These are phyloP conservation scores for Loriculus beryllinus DNA, from an alignment of 2,797 vertebrate species.

Conservation along the genomic window DNA sequence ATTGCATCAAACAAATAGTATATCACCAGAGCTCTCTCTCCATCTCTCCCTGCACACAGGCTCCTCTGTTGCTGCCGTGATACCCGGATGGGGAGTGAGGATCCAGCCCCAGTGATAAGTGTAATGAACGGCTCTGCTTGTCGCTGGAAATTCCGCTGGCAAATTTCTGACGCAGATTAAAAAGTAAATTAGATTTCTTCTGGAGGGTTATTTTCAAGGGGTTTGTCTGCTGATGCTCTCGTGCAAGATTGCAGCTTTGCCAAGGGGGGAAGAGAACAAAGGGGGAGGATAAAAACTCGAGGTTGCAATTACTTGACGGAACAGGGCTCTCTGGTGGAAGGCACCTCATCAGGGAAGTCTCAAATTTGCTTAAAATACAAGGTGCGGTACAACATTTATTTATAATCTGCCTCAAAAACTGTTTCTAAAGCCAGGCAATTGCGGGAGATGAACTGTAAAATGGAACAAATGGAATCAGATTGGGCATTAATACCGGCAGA, in stretches of 20 bases:
- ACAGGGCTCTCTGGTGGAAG: constrained; percentile 64
- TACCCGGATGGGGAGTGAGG: constrained; percentile 27
- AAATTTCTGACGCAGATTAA: constrained; percentile 79
- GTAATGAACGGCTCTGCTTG: constrained; percentile 68
- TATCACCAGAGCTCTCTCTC: constrained; percentile 54
- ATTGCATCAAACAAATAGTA: constrained; percentile 74
- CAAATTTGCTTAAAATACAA: constrained; percentile 74
- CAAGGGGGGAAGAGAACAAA: constrained; percentile 65
- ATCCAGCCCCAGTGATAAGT: constrained; percentile 47
- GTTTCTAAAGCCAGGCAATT: constrained; percentile 64
- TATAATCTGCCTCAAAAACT: constrained; percentile 70
- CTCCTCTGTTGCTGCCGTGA: neutral
- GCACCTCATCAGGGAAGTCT: constrained; percentile 69
- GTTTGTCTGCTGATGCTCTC: constrained; percentile 71
- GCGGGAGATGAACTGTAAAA: constrained; percentile 63
- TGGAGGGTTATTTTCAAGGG: constrained; percentile 75
- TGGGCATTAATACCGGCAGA: constrained; percentile 52
- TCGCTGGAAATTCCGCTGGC: constrained; percentile 68
- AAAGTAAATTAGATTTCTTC: constrained; percentile 81
- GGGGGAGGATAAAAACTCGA: constrained; percentile 62
- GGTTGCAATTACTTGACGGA: constrained; percentile 68
- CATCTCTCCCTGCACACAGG: accelerated
- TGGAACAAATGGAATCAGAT: constrained; percentile 59
- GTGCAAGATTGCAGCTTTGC: constrained; percentile 69
- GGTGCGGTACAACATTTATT: constrained; percentile 65